These are phyloP conservation scores for Nephrocerus scutellatus DNA, from an alignment of 2,888 invertebrate genomes.

Conservation along the genomic window DNA sequence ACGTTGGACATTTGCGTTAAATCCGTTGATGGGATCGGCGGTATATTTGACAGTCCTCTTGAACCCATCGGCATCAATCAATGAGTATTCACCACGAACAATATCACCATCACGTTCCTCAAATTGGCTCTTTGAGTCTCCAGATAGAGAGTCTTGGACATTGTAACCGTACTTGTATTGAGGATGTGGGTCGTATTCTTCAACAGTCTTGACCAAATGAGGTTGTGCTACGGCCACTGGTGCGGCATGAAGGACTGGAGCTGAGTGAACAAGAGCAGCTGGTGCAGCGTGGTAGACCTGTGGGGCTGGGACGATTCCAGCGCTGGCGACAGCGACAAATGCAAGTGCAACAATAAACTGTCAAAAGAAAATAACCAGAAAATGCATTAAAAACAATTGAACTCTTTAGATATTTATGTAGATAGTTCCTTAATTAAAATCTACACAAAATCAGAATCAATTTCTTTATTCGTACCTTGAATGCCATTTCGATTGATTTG, in stretches of 20 bases:
- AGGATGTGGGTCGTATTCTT: slow-evolving; percentile 41
- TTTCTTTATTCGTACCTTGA: slow-evolving; percentile 28
- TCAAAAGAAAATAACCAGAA: background rate
- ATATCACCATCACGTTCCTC: slow-evolving; percentile 45
- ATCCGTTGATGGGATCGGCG: slow-evolving; percentile 41
- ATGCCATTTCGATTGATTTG: slow-evolving; percentile 31
- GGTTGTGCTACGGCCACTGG: slow-evolving; percentile 23
- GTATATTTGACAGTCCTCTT: slow-evolving; percentile 42
- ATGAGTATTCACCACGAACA: slow-evolving; percentile 44
- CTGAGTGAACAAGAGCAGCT: slow-evolving; percentile 20
- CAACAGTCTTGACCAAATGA: slow-evolving; percentile 29
- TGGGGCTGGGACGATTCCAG: slow-evolving; percentile 24
- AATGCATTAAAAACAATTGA: background rate
- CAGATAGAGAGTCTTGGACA: slow-evolving; percentile 40
- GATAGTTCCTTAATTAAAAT: too few species aligned
- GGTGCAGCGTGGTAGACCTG: slow-evolving; percentile 27
- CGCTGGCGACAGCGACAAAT: slow-evolving; percentile 31
- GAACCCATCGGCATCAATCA: slow-evolving; percentile 44
- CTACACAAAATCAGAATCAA: background rate
- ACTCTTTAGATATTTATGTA: too few species aligned
- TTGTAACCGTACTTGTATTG: slow-evolving; percentile 43
- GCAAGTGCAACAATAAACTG: slow-evolving; percentile 32
- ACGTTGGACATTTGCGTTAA: slow-evolving; percentile 42
- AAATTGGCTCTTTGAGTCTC: slow-evolving; percentile 44
- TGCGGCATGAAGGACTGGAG: slow-evolving; percentile 15